phyloP scores from a whole-genome alignment of 1,140 invertebrate species.

The Drosophila seguyi region DNA sequence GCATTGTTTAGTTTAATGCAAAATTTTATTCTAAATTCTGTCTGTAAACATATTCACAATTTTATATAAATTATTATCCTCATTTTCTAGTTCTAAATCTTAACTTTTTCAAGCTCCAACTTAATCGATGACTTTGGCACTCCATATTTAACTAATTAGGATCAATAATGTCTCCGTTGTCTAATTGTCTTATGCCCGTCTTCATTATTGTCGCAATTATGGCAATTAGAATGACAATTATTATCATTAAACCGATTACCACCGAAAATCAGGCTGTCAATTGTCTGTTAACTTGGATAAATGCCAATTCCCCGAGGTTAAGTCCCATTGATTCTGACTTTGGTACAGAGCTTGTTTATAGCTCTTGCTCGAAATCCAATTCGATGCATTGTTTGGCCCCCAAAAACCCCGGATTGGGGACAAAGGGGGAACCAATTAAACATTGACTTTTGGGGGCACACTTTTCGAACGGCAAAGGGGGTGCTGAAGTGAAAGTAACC shows the following conservation, averaged over 20 bases:
- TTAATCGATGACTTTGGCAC: not conserved
- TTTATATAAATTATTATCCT: no score
- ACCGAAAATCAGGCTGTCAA: conserved; percentile 12
- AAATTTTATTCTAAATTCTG: no score
- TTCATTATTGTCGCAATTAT: conserved; percentile 22
- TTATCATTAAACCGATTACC: conserved; percentile 22
- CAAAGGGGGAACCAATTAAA: conserved; percentile 38
- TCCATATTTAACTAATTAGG: conserved; percentile 14
- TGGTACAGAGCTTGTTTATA: conserved; percentile 6
- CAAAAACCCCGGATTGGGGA: conserved; percentile 10
- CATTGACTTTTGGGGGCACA: conserved; percentile 29
- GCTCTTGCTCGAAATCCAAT: conserved; percentile 9
- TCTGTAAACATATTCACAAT: no score
- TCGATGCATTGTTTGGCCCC: conserved; percentile 18
- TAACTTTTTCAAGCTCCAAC: not conserved
- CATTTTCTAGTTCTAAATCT: no score
- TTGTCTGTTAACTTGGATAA: conserved; percentile 26
- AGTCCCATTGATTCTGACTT: conserved; percentile 2
- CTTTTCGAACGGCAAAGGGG: not conserved
- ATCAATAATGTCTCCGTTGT: conserved; percentile 9
- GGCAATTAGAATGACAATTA: conserved; percentile 40
- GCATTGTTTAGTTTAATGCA: no score
- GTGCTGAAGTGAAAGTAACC: conserved; percentile 7
- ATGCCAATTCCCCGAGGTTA: conserved; percentile 4
- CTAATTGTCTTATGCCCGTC: conserved; percentile 12